phyloP scores from a whole-genome alignment of 2,113 vertebrate genomes.

The Xenopus laevis region DNA sequence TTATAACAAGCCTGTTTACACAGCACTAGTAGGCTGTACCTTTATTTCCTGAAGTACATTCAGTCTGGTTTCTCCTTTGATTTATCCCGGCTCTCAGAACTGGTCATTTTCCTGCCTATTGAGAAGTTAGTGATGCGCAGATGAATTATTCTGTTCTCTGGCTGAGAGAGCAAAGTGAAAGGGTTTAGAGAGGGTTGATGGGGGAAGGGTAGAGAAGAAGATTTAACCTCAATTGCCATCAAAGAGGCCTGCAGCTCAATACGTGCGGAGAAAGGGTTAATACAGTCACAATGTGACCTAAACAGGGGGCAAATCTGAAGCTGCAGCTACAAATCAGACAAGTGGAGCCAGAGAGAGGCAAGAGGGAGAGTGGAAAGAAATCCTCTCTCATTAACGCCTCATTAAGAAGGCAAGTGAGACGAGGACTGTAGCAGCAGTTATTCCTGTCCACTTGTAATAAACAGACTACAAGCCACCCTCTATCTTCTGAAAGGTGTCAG shows the following conservation, averaged over 20 bases:
- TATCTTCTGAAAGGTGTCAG: constrained; percentile 22
- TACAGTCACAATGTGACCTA: constrained; percentile 10
- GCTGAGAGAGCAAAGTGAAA: constrained; percentile 41
- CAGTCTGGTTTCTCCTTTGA: constrained; percentile 46
- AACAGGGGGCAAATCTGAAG: too few species aligned
- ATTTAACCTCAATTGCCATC: not conserved
- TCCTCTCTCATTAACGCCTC: constrained; percentile 40
- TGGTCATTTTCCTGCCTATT: constrained; percentile 51
- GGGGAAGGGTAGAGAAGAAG: not conserved
- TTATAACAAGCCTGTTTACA: not conserved
- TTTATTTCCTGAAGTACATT: constrained; percentile 48
- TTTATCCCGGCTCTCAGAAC: constrained; percentile 49
- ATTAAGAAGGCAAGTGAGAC: constrained; percentile 39
- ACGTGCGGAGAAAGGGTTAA: not conserved
- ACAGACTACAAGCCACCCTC: constrained; percentile 25
- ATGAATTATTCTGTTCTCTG: constrained; percentile 43
- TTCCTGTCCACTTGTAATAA: constrained; percentile 37
- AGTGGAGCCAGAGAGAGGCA: constrained; percentile 28
- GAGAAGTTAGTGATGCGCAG: constrained; percentile 47
- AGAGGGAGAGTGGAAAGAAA: constrained; percentile 20
- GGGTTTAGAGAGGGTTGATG: constrained; percentile 10
- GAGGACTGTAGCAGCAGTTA: constrained; percentile 34
- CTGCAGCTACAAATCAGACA: constrained; percentile 34
- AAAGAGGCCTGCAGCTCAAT: not conserved
- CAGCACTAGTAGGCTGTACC: constrained; percentile 36